Conservation (phyloP, 2,797 vertebrate species). For the Trematomus bernacchii region DNA sequence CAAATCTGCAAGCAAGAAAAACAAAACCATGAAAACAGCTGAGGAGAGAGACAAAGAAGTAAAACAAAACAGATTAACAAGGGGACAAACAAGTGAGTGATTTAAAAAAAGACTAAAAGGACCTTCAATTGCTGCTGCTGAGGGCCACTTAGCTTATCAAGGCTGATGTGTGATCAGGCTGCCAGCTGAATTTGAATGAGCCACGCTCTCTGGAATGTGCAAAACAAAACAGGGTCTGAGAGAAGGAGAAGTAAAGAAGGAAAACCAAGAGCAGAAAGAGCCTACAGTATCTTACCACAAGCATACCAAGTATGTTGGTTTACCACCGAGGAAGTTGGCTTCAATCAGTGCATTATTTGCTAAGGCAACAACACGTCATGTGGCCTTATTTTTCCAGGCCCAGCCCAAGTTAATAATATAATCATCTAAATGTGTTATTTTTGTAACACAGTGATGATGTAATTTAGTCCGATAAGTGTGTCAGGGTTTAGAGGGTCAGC, state of each 20-base stretch:
- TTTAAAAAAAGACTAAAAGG: constrained; percentile 69
- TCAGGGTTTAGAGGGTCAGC: not conserved
- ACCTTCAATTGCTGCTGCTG: constrained; percentile 72
- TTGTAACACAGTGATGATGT: not conserved
- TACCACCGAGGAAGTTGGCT: constrained; percentile 55
- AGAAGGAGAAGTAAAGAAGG: constrained; percentile 47
- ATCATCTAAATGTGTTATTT: not conserved
- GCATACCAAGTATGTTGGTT: constrained; percentile 73
- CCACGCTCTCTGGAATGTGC: constrained; percentile 61
- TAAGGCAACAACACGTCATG: constrained; percentile 63
- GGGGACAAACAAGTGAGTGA: constrained; percentile 64
- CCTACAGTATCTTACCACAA: constrained; percentile 44
- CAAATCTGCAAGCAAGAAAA: constrained; percentile 46
- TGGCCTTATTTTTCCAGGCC: constrained; percentile 60
- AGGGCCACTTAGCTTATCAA: constrained; percentile 80
- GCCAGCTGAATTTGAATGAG: constrained; percentile 79
- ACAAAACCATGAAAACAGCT: constrained; percentile 62
- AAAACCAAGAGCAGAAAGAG: constrained; percentile 45
- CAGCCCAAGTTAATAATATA: not conserved
- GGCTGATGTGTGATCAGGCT: constrained; percentile 73
- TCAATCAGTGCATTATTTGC: constrained; percentile 51
- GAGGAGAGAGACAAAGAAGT: constrained; percentile 38
- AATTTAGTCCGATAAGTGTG: not conserved
- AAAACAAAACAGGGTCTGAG: constrained; percentile 70
- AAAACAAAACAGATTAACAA: constrained; percentile 57